A percentile compares a stretch with the other conserved stretches of the same genome.
These are phyloP conservation scores for Apocheima hispidaria DNA, from an alignment of 2,888 invertebrate species.

Conservation along the genomic window DNA sequence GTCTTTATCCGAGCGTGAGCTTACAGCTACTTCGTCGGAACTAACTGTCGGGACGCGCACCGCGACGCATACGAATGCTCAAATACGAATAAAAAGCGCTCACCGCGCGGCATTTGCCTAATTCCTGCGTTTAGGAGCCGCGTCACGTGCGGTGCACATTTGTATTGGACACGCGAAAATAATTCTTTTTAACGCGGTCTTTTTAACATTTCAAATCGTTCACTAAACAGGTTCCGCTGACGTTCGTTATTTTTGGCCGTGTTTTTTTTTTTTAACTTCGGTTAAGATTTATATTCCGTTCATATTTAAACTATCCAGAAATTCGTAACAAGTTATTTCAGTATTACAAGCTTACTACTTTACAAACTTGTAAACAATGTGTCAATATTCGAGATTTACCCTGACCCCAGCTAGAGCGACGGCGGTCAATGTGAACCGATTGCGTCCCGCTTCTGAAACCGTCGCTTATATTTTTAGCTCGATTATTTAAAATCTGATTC, in stretches of 20 bases:
- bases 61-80: slow-evolving; percentile 71
- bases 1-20: slow-evolving; percentile 53
- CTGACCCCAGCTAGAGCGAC: slow-evolving; percentile 2
- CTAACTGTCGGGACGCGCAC: slow-evolving; percentile 63
- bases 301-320: neutral
- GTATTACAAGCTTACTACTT: neutral
- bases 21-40: slow-evolving; percentile 74
- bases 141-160: slow-evolving; percentile 57
- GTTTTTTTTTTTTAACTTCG: neutral
- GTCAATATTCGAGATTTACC: slow-evolving; percentile 4
- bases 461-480: slow-evolving; percentile 20
- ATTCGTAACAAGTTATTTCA: neutral
- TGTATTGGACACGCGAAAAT: slow-evolving; percentile 50
- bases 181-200: slow-evolving; percentile 45
- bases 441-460: slow-evolving; percentile 4
- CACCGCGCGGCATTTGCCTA: slow-evolving; percentile 62
- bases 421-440: slow-evolving; percentile 16
- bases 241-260: slow-evolving; percentile 10
- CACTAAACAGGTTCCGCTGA: slow-evolving; percentile 23
- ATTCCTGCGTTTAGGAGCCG: slow-evolving; percentile 56
- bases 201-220: slow-evolving; percentile 43
- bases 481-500: slow-evolving; percentile 19
- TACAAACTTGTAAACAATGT: slow-evolving; percentile 1
- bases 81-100: slow-evolving; percentile 55
- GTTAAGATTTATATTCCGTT: slow-evolving; percentile 13